Evolutionary conservation across 2,888 invertebrate species (phyloP).

Genomic region (Barypeithes pellucidus): DNA sequence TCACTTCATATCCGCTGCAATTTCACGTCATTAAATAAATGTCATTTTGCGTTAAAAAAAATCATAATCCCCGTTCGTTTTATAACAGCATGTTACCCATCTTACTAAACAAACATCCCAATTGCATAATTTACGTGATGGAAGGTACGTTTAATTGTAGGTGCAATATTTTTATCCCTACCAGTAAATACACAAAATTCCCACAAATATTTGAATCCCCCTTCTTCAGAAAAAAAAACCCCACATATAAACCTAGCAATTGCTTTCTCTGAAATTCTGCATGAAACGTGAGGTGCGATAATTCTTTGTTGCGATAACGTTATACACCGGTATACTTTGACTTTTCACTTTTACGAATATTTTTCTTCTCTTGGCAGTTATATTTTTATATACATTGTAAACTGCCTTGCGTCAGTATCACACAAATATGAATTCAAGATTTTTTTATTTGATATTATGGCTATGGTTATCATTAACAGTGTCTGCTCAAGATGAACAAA

Average conservation of each 20-base stretch:
- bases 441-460: conserved; percentile 4
- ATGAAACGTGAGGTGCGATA: conserved; percentile 36
- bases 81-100: conserved; percentile 17
- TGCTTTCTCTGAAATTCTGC: conserved; percentile 44
- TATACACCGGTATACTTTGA: conserved; percentile 20
- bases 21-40: background rate
- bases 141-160: conserved; percentile 8
- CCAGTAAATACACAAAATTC: conserved; percentile 27
- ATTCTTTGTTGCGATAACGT: conserved; percentile 25
- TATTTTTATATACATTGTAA: conserved; percentile 1
- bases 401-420: background rate
- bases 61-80: conserved; percentile 9
- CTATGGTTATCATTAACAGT: conserved; percentile 17
- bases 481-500: conserved; percentile 18
- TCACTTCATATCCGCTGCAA: background rate
- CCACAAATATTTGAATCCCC: conserved; percentile 37
- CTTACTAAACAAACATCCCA: conserved; percentile 18
- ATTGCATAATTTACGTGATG: conserved; percentile 26
- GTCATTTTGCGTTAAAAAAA: conserved; percentile 9
- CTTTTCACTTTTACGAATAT: conserved; percentile 1
- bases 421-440: background rate
- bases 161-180: conserved; percentile 29
- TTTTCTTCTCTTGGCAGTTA: background rate
- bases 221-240: conserved; percentile 22
- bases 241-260: conserved; percentile 41